Evolutionary conservation across 2,113 vertebrate species (phyloP), one percentile per base, ranked within the genome.

Genomic region (Dasyprocta punctata): DNA sequence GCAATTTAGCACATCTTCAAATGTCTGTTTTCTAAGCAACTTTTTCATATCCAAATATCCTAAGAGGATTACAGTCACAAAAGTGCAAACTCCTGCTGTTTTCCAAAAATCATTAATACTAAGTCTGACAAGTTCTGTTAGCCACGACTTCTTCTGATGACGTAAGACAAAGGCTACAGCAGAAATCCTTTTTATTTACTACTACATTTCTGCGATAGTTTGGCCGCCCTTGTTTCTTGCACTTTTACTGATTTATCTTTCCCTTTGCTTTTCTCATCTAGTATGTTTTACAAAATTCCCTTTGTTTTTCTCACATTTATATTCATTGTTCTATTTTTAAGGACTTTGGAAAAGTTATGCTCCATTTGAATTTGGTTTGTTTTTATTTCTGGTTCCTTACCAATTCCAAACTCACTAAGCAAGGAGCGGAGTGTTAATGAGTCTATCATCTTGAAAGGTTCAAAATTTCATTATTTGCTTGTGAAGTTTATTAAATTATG

Each of bases 311-410:
- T 92, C 14, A 58, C 80, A 85, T 61, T 88, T 80, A n/a, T 52
- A 49, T 56, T 58, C 44, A 90, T 10, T 90, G n/a, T 6, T 19
- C 20, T 63, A 26, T 96, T 89, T 90, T 69, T 69, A 75, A 94
- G 75, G 28, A 33, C 26, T 92, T 88, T 65, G 49, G 58, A 89
- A 83, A 38, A n/a, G 3, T 84, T 85, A 73, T 67, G 17, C 16
- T 65, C 38, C 67, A 49, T 36, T 28, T 90, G 75, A 69, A 83
- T 92, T 92, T 94, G 56, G 81, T 92, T 96, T 84, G 8, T 47
- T 92, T 95, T 88, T 14, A 75, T 69, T 90, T 90, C 92, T 73
- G 47, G 4, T 78, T 93, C 24, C 36, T 90, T 92, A 84, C 33
- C 63, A 58, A 86, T 90, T 54, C 36, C 75, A 85, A 82, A 77